Evolutionary conservation across 53 echinoderm and acorn worm species (phyloP), one percentile per base, ranked within the genome.

Genomic region (Pentamera pediparva): DNA sequence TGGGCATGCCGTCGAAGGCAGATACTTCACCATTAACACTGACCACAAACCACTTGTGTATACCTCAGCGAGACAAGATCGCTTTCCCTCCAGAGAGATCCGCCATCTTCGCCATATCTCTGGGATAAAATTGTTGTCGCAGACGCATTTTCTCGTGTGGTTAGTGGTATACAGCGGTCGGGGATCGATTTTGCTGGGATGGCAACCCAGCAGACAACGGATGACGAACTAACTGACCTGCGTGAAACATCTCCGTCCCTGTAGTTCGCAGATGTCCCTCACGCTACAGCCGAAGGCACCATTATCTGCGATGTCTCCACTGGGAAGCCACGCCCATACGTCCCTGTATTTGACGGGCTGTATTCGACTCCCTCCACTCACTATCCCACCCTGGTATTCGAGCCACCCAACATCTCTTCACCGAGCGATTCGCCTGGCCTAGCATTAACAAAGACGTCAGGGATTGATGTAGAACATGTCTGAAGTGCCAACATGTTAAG

Each of bases 31-130:
- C 63, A 37, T 62, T 36, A 18, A 18, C 5, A 86, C 81, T 3
- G 86, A 86, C 15, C 81, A 86, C 32, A 80, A 86, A 37, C 81
- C 80, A 0, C 49, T 86, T 26, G 81, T 65, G 20, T 41, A 70
- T 35, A 72, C 77, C 6, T 76, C 39, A n/a, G 77, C 77, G 11
- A 47, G 37, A 19, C 72, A 76, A 1, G 86, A 86, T 38, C 62
- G 86, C 1, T 69, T 81, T 47, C 69, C 38, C 27, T 81, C 81
- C 0, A 31, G 81, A 20, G 79, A 85, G 30, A 79, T 85, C 37
- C 34, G 85, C 5, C 85, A 85, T 11, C 39, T 79, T 4, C 77
- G 81, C 28, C 70, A 37, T 59, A 76, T 86, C 22, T 81, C 86
- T 33, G 86, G 7, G 43, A 31, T 3, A 61, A 81, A n/a, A 86